Evolutionary conservation across 2,888 invertebrate species (phyloP).

Genomic region (Caradrina clavipalpis): DNA sequence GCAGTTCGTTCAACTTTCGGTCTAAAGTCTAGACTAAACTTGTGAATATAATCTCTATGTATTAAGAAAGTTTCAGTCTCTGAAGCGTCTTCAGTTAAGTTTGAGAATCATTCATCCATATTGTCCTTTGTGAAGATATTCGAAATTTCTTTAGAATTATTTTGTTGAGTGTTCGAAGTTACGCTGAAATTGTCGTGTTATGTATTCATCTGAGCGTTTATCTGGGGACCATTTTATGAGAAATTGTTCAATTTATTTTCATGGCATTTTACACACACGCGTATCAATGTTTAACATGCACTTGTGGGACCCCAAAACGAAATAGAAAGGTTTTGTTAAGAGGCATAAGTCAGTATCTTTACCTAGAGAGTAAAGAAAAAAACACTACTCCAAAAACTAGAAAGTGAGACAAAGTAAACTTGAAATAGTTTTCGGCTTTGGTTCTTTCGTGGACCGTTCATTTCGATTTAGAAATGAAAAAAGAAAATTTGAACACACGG

Average conservation of each 20-base stretch:
- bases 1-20: constrained; percentile 47
- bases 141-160: constrained; percentile 4
- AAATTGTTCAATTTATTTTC: constrained; percentile 3
- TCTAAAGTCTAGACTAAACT: constrained; percentile 46
- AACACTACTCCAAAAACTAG: too few relatives aligned
- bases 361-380: not conserved
- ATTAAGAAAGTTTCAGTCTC: constrained; percentile 33
- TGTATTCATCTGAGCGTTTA: constrained; percentile 10
- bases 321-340: constrained; percentile 17
- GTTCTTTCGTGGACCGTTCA: too few relatives aligned
- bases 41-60: constrained; percentile 35
- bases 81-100: constrained; percentile 21
- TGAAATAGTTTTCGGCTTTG: too few relatives aligned
- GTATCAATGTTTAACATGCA: constrained; percentile 24
- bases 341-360: too few relatives aligned
- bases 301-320: constrained; percentile 6
- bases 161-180: constrained; percentile 24
- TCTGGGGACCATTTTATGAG: constrained; percentile 17
- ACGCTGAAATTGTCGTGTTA: constrained; percentile 3
- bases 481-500: too few relatives aligned
- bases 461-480: too few relatives aligned
- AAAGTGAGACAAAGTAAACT: too few relatives aligned
- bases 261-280: constrained; percentile 7
- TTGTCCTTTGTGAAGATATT: constrained; percentile 13
- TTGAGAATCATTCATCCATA: constrained; percentile 27